phyloP scores from a whole-genome alignment of 1,140 invertebrate genomes.

The Brachionus rubens region DNA sequence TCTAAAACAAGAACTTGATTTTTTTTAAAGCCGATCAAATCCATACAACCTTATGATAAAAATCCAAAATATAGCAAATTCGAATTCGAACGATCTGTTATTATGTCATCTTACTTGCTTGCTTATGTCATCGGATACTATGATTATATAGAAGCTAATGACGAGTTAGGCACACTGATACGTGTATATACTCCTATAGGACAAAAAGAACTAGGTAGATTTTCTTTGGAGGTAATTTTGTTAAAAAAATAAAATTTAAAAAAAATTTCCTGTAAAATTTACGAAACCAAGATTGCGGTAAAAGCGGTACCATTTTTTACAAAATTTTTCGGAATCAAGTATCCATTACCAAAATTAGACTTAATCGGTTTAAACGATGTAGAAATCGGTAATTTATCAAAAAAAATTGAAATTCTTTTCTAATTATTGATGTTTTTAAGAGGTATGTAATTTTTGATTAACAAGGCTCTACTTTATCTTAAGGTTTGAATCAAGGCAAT shows the following conservation, averaged over 20 bases:
- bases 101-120: conserved; percentile 94
- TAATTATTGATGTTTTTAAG: neutral
- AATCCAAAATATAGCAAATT: conserved; percentile 58
- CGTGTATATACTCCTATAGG: conserved; percentile 86
- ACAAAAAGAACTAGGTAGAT: conserved; percentile 84
- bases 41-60: neutral
- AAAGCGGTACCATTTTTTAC: conserved; percentile 85
- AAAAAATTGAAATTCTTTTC: neutral
- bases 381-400: conserved; percentile 52
- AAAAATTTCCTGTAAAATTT: neutral
- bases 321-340: conserved; percentile 86
- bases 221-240: conserved; percentile 78
- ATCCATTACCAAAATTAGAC: conserved; percentile 92
- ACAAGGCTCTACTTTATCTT: neutral
- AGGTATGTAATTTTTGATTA: neutral
- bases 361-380: conserved; percentile 87
- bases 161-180: conserved; percentile 72
- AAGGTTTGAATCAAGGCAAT: conserved; percentile 58
- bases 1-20: neutral
- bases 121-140: conserved; percentile 89
- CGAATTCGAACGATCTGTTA: conserved; percentile 78
- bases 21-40: neutral
- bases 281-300: conserved; percentile 51
- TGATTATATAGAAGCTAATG: conserved; percentile 75
- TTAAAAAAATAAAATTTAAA: neutral